Conservation (phyloP, 2,113 vertebrate species). For the Festucalex cinctus region DNA sequence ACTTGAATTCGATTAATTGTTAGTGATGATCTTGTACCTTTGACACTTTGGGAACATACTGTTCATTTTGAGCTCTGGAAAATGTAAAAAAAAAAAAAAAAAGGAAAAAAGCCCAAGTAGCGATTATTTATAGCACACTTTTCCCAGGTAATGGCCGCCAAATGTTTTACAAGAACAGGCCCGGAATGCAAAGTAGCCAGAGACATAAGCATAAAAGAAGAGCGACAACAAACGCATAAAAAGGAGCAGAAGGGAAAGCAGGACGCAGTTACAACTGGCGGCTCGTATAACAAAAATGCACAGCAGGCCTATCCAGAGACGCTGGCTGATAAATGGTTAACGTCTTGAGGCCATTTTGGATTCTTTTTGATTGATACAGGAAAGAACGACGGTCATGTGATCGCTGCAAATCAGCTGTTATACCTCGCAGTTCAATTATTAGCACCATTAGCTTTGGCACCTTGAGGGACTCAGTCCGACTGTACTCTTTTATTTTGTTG, state of each 20-base stretch:
- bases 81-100: background rate
- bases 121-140: background rate
- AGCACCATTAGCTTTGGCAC: background rate
- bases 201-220: slow-evolving; percentile 1
- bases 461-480: background rate
- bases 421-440: slow-evolving; percentile 1
- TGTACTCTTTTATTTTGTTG: background rate
- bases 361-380: background rate
- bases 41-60: background rate
- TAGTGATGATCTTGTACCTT: background rate
- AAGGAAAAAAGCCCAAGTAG: background rate
- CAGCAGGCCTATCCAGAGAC: no score
- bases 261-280: background rate
- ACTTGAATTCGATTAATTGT: no score
- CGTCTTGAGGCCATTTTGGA: background rate
- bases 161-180: background rate
- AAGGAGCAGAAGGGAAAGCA: background rate
- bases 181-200: slow-evolving; percentile 1
- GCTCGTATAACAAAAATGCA: background rate
- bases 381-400: background rate
- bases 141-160: slow-evolving; percentile 8
- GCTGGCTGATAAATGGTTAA: background rate
- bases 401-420: background rate
- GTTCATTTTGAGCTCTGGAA: background rate
- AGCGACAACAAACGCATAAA: slow-evolving; percentile 5